Evolutionary conservation across 2,797 vertebrate species (phyloP).

Genomic region (Odontamblyopus lacepedii): DNA sequence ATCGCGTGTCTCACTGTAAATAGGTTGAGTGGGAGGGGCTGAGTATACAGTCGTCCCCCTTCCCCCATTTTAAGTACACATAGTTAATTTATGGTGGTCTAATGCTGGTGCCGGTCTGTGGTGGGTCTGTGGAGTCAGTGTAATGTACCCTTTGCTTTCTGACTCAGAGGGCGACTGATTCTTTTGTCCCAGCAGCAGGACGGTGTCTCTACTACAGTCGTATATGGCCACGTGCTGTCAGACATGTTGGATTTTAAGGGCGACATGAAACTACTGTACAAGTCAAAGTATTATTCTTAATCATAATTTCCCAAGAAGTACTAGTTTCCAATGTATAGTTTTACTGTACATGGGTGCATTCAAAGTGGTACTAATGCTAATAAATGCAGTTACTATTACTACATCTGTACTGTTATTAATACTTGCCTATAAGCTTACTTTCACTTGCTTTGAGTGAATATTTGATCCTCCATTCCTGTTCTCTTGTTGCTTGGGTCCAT

Average conservation of each 20-base stretch:
- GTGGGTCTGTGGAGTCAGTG: slow-evolving; percentile 64
- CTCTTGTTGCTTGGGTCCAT: too few species aligned
- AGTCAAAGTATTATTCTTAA: neutral
- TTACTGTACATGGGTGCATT: too few species aligned
- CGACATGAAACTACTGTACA: neutral
- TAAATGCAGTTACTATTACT: too few species aligned
- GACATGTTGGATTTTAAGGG: slow-evolving; percentile 36
- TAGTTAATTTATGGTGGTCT: slow-evolving; percentile 60
- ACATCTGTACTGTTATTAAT: too few species aligned
- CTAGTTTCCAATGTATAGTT: too few species aligned
- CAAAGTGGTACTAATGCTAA: too few species aligned
- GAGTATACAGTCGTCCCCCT: slow-evolving; percentile 40
- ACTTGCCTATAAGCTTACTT: too few species aligned
- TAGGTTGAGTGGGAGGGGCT: slow-evolving; percentile 35
- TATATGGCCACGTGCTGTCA: slow-evolving; percentile 22
- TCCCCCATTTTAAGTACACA: slow-evolving; percentile 18
- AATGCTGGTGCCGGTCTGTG: slow-evolving; percentile 34
- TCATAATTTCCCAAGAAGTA: too few species aligned
- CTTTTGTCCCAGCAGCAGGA: slow-evolving; percentile 45
- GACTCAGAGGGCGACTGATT: slow-evolving; percentile 46
- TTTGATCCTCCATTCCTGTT: too few species aligned
- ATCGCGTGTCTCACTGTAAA: slow-evolving; percentile 62
- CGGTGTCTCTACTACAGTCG: slow-evolving; percentile 2
- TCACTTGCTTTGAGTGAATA: too few species aligned
- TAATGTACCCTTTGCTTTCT: slow-evolving; percentile 56